Evolutionary conservation across 2,888 invertebrate genomes (phyloP).

Genomic region (Chironomus tentans): DNA sequence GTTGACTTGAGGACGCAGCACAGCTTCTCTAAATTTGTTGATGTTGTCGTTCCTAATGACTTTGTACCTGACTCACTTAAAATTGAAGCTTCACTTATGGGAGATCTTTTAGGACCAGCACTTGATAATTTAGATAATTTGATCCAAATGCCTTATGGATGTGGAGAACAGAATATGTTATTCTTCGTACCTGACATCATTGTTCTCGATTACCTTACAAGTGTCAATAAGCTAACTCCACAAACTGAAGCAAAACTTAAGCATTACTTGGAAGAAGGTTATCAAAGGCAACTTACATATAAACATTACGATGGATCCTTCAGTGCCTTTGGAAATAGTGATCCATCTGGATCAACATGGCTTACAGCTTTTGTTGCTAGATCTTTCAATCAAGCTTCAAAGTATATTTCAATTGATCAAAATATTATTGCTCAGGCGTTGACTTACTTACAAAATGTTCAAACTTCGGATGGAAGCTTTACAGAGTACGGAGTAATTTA

Average conservation of each 20-base stretch:
- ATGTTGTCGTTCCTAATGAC: slow-evolving; percentile 60
- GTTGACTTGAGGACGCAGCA: slow-evolving; percentile 50
- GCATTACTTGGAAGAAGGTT: slow-evolving; percentile 50
- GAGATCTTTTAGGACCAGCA: slow-evolving; percentile 53
- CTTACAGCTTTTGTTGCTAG: too few relatives aligned
- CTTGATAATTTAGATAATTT: slow-evolving; percentile 54
- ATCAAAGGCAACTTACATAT: slow-evolving; percentile 69
- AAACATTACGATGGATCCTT: slow-evolving; percentile 67
- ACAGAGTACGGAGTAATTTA: too few relatives aligned
- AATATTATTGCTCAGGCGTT: too few relatives aligned
- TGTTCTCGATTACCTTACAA: slow-evolving; percentile 56
- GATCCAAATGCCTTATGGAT: slow-evolving; percentile 68
- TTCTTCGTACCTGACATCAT: slow-evolving; percentile 61
- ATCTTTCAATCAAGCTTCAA: too few relatives aligned
- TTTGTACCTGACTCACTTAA: slow-evolving; percentile 57
- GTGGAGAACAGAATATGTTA: slow-evolving; percentile 56
- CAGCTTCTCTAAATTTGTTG: slow-evolving; percentile 48
- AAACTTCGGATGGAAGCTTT: too few relatives aligned
- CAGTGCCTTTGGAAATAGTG: slow-evolving; percentile 62
- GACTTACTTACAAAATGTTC: too few relatives aligned
- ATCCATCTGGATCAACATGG: too few relatives aligned
- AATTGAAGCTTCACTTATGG: slow-evolving; percentile 55
- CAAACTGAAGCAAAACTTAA: slow-evolving; percentile 52
- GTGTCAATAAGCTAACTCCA: slow-evolving; percentile 56
- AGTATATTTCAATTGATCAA: too few relatives aligned